Evolutionary conservation across 2,888 invertebrate species (phyloP).

Genomic region (Campoletis raptor): DNA sequence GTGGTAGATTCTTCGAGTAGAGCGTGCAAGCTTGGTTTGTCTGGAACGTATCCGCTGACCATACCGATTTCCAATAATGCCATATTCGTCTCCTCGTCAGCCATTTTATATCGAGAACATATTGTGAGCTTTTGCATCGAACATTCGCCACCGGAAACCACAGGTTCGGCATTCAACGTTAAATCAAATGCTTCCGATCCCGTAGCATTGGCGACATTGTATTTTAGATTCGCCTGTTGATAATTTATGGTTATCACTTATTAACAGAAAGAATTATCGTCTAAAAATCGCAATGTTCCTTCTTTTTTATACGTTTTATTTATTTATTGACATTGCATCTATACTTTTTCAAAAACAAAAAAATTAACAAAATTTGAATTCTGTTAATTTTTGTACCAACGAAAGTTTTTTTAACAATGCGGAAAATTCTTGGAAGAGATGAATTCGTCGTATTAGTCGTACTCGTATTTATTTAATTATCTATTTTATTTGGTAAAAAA

Average conservation of each 20-base stretch:
- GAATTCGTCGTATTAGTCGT: too few relatives aligned
- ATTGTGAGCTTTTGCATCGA: conserved; percentile 84
- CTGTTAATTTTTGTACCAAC: too few relatives aligned
- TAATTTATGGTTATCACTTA: neutral
- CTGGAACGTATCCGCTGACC: conserved; percentile 88
- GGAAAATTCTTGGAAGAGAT: too few relatives aligned
- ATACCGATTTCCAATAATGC: conserved; percentile 87
- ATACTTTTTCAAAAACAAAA: neutral
- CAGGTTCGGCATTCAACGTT: conserved; percentile 84
- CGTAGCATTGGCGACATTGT: conserved; percentile 85
- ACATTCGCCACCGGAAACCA: conserved; percentile 84
- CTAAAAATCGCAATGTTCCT: neutral
- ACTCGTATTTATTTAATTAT: neutral
- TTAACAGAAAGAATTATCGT: neutral
- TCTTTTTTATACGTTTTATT: neutral
- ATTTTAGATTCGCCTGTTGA: conserved; percentile 85
- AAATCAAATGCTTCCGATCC: conserved; percentile 86
- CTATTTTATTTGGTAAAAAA: neutral
- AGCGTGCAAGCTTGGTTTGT: conserved; percentile 86
- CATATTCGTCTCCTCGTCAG: conserved; percentile 86
- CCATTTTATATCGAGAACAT: conserved; percentile 81
- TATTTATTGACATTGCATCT: neutral
- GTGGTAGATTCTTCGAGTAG: conserved; percentile 85
- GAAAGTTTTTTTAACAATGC: too few relatives aligned
- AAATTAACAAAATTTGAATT: neutral